These are phyloP conservation scores for Channa maculata DNA, from an alignment of 2,113 vertebrate species.

Conservation along the genomic window DNA sequence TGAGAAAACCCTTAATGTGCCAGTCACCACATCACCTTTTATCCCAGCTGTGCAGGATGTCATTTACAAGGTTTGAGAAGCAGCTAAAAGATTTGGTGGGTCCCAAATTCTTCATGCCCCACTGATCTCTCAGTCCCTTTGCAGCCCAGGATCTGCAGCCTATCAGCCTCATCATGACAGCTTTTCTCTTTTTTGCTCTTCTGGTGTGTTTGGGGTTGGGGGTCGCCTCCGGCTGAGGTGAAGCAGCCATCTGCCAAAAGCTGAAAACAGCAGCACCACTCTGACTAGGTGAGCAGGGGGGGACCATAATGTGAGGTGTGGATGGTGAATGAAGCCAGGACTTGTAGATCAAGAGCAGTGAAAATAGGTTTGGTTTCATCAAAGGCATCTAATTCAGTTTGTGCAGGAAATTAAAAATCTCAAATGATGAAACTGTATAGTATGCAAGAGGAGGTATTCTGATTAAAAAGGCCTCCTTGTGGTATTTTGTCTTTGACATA, in stretches of 20 bases:
- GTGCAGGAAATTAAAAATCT: too few relatives aligned
- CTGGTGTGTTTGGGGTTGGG: not conserved
- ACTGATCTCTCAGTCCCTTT: constrained; percentile 26
- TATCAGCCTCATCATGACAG: constrained; percentile 40
- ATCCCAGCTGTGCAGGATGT: constrained; percentile 17
- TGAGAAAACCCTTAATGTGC: constrained; percentile 5
- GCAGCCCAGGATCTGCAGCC: constrained; percentile 24
- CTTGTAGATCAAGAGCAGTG: not conserved
- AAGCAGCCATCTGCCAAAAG: not conserved
- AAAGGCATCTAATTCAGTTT: too few relatives aligned
- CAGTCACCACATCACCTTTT: constrained; percentile 1
- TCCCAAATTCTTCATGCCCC: constrained; percentile 26
- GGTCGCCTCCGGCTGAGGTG: not conserved
- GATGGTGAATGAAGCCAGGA: not conserved
- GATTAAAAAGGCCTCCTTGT: constrained; percentile 15
- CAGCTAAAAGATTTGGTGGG: constrained; percentile 13
- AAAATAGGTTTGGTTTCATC: not conserved
- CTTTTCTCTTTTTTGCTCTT: constrained; percentile 3
- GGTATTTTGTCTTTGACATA: not conserved
- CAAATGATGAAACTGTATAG: too few relatives aligned
- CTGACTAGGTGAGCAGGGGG: not conserved
- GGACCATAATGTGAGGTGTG: not conserved
- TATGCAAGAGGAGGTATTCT: not conserved
- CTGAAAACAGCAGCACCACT: not conserved
- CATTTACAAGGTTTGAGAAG: constrained; percentile 16